These are phyloP conservation scores for human DNA, from an alignment of 2,113 vertebrate genomes.

Conservation along the genomic window DNA sequence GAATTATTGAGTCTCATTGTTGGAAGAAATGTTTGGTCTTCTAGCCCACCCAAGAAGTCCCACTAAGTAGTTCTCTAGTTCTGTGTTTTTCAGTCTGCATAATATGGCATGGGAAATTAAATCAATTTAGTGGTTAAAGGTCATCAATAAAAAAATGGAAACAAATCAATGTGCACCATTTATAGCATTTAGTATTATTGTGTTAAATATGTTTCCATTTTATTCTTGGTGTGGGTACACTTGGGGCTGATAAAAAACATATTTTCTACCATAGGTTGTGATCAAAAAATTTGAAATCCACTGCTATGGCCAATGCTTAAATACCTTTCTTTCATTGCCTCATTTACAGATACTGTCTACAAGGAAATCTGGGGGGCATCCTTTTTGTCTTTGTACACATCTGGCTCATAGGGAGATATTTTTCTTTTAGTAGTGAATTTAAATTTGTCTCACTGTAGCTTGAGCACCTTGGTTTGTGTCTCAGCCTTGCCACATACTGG, in stretches of 20 bases:
- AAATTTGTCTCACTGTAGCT: neutral
- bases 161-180: neutral
- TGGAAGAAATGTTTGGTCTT: neutral
- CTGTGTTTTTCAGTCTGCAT: neutral
- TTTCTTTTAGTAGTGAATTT: neutral
- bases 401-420: neutral
- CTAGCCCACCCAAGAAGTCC: neutral
- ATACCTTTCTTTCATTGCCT: neutral
- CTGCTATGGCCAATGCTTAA: neutral
- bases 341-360: neutral
- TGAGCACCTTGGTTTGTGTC: neutral
- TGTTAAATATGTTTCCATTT: neutral
- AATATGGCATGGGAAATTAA: neutral
- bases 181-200: neutral
- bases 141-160: neutral
- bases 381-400: neutral
- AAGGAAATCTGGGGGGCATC: neutral
- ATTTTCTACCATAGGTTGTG: neutral
- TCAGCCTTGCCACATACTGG: neutral
- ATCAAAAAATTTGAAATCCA: neutral
- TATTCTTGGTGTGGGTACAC: neutral
- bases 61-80: neutral
- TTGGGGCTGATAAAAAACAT: neutral
- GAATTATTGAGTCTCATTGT: neutral
- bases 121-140: neutral